A percentile compares a stretch with the other conserved stretches of the same genome.
phyloP scores from a whole-genome alignment of 1,140 invertebrate genomes.

The Pomacea maculata region DNA sequence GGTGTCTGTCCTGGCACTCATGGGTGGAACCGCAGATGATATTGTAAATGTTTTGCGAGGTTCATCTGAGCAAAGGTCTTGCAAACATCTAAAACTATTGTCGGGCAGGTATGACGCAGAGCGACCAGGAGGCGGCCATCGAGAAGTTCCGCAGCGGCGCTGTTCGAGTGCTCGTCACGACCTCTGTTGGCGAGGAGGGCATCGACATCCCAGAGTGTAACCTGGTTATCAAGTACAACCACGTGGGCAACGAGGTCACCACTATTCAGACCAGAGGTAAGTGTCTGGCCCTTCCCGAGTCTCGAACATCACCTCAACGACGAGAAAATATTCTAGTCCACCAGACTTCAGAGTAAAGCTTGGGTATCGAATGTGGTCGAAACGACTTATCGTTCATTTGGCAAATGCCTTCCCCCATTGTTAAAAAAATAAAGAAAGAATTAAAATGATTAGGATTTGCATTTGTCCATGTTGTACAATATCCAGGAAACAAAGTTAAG shows the following conservation, averaged over 20 bases:
- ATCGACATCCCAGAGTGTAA: conserved; percentile 63
- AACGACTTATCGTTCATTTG: background rate
- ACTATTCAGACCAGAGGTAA: conserved; percentile 61
- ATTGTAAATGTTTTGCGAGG: too few relatives aligned
- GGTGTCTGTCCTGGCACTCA: too few relatives aligned
- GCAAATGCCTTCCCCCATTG: too few relatives aligned
- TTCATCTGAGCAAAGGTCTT: too few relatives aligned
- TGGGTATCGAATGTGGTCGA: background rate
- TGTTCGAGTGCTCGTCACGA: conserved; percentile 50
- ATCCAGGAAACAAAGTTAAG: background rate
- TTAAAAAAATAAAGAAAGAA: too few relatives aligned
- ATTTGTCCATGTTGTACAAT: too few relatives aligned
- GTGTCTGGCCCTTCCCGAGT: background rate
- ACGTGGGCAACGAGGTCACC: conserved; percentile 64
- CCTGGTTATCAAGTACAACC: conserved; percentile 62
- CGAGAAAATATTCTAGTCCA: too few relatives aligned
- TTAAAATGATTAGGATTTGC: too few relatives aligned
- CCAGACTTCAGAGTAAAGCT: background rate
- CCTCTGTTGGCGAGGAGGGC: conserved; percentile 65
- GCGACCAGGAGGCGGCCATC: conserved; percentile 33
- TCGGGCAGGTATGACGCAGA: conserved; percentile 36
- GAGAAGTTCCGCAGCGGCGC: conserved; percentile 31
- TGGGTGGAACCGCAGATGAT: too few relatives aligned
- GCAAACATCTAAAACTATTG: too few relatives aligned
- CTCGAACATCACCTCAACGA: too few relatives aligned